phyloP scores from a whole-genome alignment of 1,140 invertebrate genomes.

The Amphibalanus amphitrite region DNA sequence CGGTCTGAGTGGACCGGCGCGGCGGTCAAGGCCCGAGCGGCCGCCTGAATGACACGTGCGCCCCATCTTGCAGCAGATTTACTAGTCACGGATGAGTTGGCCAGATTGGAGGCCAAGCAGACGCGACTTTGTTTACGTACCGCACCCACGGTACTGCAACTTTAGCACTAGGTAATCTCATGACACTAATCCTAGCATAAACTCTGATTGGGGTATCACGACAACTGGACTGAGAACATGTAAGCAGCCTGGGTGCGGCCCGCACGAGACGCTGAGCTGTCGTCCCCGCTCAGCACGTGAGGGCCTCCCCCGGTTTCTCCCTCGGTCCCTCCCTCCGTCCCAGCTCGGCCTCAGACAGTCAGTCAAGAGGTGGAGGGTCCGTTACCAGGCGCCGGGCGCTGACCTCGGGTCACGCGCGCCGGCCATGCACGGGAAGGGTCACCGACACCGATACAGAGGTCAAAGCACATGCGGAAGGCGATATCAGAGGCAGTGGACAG shows the following conservation, averaged over 20 bases:
- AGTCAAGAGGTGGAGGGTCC: not conserved
- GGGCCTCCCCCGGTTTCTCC: no score
- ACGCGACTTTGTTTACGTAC: no score
- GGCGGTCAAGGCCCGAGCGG: no score
- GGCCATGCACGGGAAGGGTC: not conserved
- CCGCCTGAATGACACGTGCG: no score
- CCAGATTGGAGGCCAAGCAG: no score
- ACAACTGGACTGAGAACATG: not conserved
- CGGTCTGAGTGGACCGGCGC: no score
- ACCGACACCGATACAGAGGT: not conserved
- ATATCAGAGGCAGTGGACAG: constrained; percentile 7
- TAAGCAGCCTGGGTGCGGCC: not conserved
- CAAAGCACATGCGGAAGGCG: constrained; percentile 1
- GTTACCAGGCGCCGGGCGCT: not conserved
- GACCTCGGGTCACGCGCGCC: not conserved
- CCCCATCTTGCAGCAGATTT: no score
- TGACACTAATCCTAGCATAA: no score
- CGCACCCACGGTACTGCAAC: no score
- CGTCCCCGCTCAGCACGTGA: not conserved
- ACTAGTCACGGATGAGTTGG: no score
- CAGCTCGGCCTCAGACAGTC: not conserved
- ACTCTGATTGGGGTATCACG: no score
- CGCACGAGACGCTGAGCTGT: not conserved
- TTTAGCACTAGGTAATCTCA: no score
- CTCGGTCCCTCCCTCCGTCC: not conserved